Conservation (phyloP, 2,113 vertebrate species). For the Serinus canaria region DNA sequence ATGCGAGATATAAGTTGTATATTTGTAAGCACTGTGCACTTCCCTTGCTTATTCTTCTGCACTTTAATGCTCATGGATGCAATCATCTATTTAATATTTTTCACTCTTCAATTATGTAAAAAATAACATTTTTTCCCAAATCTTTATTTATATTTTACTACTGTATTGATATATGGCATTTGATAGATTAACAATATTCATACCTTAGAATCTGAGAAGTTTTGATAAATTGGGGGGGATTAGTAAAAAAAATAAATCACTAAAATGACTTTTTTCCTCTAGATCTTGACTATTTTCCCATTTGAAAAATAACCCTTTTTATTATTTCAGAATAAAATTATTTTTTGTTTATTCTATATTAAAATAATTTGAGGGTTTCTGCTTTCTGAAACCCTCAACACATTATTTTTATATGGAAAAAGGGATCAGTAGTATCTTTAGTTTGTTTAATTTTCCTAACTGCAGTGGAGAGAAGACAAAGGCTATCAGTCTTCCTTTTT, state of each 20-base stretch:
- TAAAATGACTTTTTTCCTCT: not conserved
- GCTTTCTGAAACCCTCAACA: not conserved
- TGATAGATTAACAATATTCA: not conserved
- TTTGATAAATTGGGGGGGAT: accelerated
- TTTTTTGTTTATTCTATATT: not conserved
- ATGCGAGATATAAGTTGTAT: not conserved
- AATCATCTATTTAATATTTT: not conserved
- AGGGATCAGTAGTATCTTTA: not conserved
- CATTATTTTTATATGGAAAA: not conserved
- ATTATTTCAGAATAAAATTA: not conserved
- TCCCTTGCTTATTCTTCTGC: not conserved
- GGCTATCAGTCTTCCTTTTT: not conserved
- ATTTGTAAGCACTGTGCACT: not conserved
- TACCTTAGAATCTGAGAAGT: not conserved
- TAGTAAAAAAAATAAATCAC: not conserved
- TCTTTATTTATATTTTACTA: not conserved
- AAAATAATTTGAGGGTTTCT: not conserved
- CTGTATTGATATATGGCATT: not conserved
- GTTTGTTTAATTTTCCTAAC: not conserved
- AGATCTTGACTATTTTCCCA: not conserved
- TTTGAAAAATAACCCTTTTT: not conserved
- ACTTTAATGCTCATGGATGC: not conserved
- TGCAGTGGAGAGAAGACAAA: not conserved
- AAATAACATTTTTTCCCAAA: not conserved
- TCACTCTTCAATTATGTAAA: not conserved